phyloP scores from a whole-genome alignment of 2,888 invertebrate genomes.

The Hedya salicella region DNA sequence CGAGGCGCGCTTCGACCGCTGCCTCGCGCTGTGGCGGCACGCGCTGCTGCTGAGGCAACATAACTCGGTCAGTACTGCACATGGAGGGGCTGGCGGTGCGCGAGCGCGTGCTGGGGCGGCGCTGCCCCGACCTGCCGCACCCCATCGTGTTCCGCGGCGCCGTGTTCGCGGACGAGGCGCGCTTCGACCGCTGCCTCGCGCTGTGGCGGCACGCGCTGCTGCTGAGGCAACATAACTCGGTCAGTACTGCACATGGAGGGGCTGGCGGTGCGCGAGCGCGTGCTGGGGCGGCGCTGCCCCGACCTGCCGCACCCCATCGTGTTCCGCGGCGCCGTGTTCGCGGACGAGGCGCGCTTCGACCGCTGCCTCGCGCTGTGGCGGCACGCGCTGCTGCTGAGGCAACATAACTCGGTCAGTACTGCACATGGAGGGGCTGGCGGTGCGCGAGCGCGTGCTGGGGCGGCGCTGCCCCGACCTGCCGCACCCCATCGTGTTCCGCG shows the following conservation, averaged over 20 bases:
- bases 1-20: conserved; percentile 82
- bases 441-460: too few species aligned
- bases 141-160: conserved; percentile 86
- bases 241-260: too few species aligned
- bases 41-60: conserved; percentile 80
- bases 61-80: too few species aligned
- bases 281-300: too few species aligned
- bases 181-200: conserved; percentile 93
- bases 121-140: too few species aligned
- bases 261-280: too few species aligned
- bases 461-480: neutral
- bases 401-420: too few species aligned
- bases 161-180: conserved; percentile 95
- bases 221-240: too few species aligned
- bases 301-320: neutral
- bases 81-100: too few species aligned
- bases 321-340: conserved; percentile 96
- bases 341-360: conserved; percentile 94
- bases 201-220: conserved; percentile 88
- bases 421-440: too few species aligned
- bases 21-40: conserved; percentile 92
- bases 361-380: conserved; percentile 88
- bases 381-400: conserved; percentile 80
- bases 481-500: neutral
- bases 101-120: too few species aligned